phyloP scores from a whole-genome alignment of 2,797 vertebrate species.

The Luscinia megarhynchos region DNA sequence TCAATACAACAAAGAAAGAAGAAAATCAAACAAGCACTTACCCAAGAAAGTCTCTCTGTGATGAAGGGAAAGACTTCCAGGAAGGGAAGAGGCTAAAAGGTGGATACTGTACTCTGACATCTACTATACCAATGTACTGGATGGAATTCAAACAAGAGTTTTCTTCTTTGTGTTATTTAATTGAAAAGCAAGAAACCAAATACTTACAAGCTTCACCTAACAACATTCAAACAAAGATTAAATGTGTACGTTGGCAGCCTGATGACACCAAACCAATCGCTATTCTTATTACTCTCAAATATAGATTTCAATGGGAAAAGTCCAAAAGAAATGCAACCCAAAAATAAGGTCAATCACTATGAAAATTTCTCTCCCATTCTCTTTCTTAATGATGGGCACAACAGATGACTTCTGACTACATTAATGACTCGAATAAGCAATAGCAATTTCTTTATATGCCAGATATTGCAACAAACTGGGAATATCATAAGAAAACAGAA shows the following conservation, averaged over 20 bases:
- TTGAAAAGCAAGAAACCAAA: neutral
- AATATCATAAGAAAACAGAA: neutral
- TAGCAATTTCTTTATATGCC: neutral
- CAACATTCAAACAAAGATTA: neutral
- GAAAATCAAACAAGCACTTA: neutral
- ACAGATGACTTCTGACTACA: neutral
- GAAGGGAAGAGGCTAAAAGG: neutral
- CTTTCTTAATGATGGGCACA: neutral
- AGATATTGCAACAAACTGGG: neutral
- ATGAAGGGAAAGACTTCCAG: neutral
- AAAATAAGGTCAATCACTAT: neutral
- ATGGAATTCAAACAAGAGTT: neutral
- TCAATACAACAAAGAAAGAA: neutral
- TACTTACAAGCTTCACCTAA: neutral
- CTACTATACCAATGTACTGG: neutral
- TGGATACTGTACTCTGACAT: neutral
- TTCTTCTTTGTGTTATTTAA: neutral
- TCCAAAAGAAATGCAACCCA: neutral
- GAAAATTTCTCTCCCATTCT: neutral
- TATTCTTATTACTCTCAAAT: neutral
- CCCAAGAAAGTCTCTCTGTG: neutral
- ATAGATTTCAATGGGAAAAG: neutral
- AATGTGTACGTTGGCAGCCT: neutral
- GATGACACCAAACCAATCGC: neutral
- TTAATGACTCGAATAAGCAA: neutral